Evolutionary conservation across 2,113 vertebrate genomes (phyloP), one percentile per base, ranked within the genome.

Genomic region (Hippopotamus amphibius): DNA sequence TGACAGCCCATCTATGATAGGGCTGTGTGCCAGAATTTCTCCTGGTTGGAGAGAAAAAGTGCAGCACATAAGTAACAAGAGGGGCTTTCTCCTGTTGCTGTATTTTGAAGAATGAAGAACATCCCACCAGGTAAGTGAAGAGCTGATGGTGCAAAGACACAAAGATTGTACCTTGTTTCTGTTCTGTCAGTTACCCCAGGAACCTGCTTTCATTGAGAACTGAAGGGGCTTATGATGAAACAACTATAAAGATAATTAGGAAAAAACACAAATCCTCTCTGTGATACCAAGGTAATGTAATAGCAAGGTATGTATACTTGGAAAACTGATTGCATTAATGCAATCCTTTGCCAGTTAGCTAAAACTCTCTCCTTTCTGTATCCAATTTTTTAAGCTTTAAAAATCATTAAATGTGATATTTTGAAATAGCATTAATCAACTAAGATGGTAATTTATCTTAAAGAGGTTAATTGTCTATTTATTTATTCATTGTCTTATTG

Each of bases 391-490:
- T 48, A 69, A 68, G 55, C 13, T 66, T 43, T 72, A 69, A 46
- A 24, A 82, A 82, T 48, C 37, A 6, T 2, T 37, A 63, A 88
- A 76, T 74, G 19, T 1, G 50, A 28, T 57, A 22, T 72, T 88
- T 68, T 65, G 13, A 4, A 90, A 66, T 30, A 72, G 59, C 57
- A 93, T 93, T 86, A n/a, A 63, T 95, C 21, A 93, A 16, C 4
- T 81, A 69, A 71, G 26, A 19, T 87, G 76, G 17, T 12, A 30
- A 55, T 50, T 92, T 63, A n/a, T 90, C 50, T 80, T 83, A 17
- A 28, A 55, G 13, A 79, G 28, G 41, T 68, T 82, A 43, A 53
- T n/a, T 55, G 14, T 4, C 33, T 50, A 74, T 88, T 69, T 55
- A 84, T 84, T 85, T 86, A 86, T 50, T 66, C 24, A 68, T 57